A percentile compares a stretch with the other conserved stretches of the same genome.
Evolutionary conservation across 2,113 vertebrate species (phyloP).

Genomic region (Thalassoma bifasciatum): DNA sequence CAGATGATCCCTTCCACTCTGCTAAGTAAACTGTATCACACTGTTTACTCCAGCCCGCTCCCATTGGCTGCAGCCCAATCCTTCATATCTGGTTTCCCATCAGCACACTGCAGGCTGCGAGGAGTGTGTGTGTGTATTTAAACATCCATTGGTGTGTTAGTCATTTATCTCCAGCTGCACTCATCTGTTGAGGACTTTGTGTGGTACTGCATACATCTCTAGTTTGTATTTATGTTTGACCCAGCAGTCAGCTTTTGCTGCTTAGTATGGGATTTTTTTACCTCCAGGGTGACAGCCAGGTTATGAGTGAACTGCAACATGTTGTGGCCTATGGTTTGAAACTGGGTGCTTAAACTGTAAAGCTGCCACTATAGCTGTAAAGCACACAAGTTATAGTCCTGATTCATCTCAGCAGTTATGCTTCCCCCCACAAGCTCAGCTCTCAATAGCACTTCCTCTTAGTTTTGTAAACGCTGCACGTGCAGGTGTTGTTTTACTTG

Average conservation of each 20-base stretch:
- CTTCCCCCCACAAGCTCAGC: conserved; percentile 9
- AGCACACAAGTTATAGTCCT: conserved; percentile 29
- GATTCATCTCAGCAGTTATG: conserved; percentile 14
- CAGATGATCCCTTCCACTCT: conserved; percentile 58
- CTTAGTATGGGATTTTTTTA: neutral
- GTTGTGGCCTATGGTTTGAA: conserved; percentile 33
- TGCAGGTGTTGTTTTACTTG: conserved; percentile 73
- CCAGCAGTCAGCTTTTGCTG: neutral
- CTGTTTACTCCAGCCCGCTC: conserved; percentile 60
- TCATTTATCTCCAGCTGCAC: conserved; percentile 53
- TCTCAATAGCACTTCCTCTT: conserved; percentile 9
- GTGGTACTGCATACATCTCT: conserved; percentile 6
- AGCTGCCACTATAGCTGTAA: conserved; percentile 35
- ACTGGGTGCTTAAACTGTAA: conserved; percentile 45
- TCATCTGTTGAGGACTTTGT: conserved; percentile 52
- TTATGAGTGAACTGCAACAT: conserved; percentile 40
- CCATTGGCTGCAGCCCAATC: conserved; percentile 44
- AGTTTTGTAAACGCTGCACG: conserved; percentile 38
- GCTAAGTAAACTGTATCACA: conserved; percentile 63
- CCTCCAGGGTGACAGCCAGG: conserved; percentile 28
- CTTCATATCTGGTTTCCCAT: conserved; percentile 59
- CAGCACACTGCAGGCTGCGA: conserved; percentile 30
- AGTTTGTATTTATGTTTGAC: conserved; percentile 41
- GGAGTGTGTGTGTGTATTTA: conserved; percentile 21
- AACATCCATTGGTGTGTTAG: conserved; percentile 16